Percentiles rank a stretch among this genome's conserved stretches.
These are phyloP conservation scores for Ectobius pallidus DNA, from an alignment of 2,888 invertebrate genomes.

Conservation along the genomic window DNA sequence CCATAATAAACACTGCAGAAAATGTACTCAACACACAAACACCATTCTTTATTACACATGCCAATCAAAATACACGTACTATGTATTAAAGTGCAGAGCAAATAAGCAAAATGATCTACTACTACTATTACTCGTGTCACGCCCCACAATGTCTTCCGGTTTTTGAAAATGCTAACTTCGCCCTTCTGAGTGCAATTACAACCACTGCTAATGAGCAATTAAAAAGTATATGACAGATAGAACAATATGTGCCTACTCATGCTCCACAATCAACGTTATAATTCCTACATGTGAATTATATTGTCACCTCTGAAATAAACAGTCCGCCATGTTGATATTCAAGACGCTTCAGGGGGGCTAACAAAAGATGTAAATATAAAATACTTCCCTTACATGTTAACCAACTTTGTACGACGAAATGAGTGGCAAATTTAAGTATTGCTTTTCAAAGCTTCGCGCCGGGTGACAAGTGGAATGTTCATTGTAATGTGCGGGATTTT, in stretches of 20 bases:
- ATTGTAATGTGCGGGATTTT: too few relatives aligned
- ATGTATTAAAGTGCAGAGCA: too few relatives aligned
- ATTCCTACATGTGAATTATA: not conserved
- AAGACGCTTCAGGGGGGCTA: not conserved
- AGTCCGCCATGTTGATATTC: not conserved
- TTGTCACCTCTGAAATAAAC: not conserved
- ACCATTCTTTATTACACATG: not conserved
- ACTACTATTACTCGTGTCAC: too few relatives aligned
- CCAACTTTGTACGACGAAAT: too few relatives aligned
- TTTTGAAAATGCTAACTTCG: not conserved
- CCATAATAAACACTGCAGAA: slow-evolving; percentile 33
- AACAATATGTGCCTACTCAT: not conserved
- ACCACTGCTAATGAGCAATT: not conserved
- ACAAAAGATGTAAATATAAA: not conserved
- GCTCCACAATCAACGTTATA: not conserved
- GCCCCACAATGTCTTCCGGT: not conserved
- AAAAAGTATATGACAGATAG: not conserved
- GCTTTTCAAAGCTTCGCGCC: too few relatives aligned
- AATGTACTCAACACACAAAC: too few relatives aligned
- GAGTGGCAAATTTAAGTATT: too few relatives aligned
- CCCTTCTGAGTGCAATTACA: not conserved
- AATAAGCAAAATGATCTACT: too few relatives aligned
- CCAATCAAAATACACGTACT: too few relatives aligned
- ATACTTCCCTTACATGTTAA: not conserved
- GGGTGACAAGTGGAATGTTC: too few relatives aligned